A percentile compares a stretch with the other conserved stretches of the same genome.
Conservation (phyloP, 2,888 invertebrate genomes). For the Timema podura region DNA sequence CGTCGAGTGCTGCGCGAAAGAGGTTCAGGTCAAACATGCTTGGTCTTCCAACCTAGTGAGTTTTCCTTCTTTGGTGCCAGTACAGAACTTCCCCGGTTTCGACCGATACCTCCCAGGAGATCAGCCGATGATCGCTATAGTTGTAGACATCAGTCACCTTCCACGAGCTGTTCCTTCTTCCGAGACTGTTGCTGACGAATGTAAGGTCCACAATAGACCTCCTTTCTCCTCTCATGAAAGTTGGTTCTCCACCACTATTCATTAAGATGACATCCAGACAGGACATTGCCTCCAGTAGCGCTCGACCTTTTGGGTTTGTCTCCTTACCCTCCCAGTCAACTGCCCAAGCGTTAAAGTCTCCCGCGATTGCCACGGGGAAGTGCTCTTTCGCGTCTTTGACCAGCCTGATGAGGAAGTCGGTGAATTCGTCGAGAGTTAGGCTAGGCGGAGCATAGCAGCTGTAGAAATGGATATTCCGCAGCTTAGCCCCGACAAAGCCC, state of each 20-base stretch:
- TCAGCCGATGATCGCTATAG: no score
- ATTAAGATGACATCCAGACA: neutral
- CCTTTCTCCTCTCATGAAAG: neutral
- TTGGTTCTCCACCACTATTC: no score
- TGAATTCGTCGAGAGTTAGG: neutral
- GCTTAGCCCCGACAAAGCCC: neutral
- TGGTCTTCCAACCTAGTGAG: no score
- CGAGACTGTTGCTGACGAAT: neutral
- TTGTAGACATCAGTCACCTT: neutral
- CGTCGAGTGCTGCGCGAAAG: no score
- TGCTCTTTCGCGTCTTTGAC: neutral
- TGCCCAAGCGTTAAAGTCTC: slow-evolving; percentile 5
- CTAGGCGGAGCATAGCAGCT: neutral
- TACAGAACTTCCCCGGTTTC: no score
- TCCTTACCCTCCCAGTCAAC: neutral
- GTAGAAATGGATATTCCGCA: neutral
- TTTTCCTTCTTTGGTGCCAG: no score
- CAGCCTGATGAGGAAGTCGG: neutral
- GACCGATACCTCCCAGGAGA: no score
- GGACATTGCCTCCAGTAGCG: neutral
- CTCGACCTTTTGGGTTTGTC: neutral
- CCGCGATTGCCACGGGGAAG: neutral
- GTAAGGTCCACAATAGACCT: slow-evolving; percentile 2
- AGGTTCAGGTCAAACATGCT: no score
- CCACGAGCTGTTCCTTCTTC: neutral